Conservation (phyloP, 2,888 invertebrate genomes). For the Noctua pronuba region DNA sequence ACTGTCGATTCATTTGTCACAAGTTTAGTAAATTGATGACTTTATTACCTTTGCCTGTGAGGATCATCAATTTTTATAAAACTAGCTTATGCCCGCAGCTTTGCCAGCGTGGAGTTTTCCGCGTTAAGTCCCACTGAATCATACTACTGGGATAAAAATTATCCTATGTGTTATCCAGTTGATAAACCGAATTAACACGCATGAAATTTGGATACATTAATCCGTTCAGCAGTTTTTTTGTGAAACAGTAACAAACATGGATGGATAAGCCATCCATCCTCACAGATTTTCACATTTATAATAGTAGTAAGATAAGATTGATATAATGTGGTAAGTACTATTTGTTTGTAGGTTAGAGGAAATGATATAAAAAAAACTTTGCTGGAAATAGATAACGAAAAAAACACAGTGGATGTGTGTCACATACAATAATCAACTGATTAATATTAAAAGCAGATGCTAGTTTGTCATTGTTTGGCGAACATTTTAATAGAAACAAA, state of each 20-base stretch:
- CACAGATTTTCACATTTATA: not conserved
- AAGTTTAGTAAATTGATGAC: slow-evolving; percentile 62
- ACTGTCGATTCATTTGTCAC: slow-evolving; percentile 55
- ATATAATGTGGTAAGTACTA: not conserved
- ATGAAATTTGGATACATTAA: too few species aligned
- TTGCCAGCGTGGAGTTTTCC: not conserved
- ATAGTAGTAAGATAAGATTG: not conserved
- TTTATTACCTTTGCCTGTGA: slow-evolving; percentile 59
- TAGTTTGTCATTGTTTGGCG: slow-evolving; percentile 31
- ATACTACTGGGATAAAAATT: not conserved
- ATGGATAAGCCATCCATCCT: not conserved
- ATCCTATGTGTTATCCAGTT: not conserved
- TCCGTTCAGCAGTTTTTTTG: not conserved
- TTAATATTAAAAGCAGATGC: slow-evolving; percentile 44
- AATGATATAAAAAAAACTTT: not conserved
- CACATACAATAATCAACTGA: slow-evolving; percentile 27
- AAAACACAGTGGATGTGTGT: slow-evolving; percentile 22
- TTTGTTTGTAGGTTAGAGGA: not conserved
- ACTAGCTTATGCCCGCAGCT: not conserved
- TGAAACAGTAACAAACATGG: not conserved
- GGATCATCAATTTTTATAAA: slow-evolving; percentile 11
- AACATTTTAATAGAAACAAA: slow-evolving; percentile 25
- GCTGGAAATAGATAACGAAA: slow-evolving; percentile 13
- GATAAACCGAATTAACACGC: too few species aligned
- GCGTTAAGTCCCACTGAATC: not conserved